Base-by-base conservation (phyloP, 1,140 invertebrate species). In the Caenorhabditis brenneri region DNA sequence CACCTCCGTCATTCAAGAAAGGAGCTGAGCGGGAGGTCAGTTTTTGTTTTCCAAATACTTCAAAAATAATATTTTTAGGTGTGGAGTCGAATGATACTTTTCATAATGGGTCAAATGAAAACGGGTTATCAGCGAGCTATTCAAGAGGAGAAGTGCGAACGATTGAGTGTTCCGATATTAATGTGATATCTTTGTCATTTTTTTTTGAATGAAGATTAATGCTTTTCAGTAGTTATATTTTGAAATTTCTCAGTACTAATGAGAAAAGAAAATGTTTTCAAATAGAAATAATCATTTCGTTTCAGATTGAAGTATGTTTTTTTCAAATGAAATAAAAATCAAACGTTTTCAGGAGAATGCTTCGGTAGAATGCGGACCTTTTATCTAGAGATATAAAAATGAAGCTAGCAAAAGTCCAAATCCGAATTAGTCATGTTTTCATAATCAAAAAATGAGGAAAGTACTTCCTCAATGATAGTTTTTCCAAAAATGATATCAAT, bases 71-170 rank as follows among this genome's bases (percentile, higher is more conserved):
- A 39, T 46, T 79, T 83, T 42, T 27, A 83, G 80, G 84, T 80
- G 46, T 85, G 84, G 84, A 84, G 81, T 36, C 29, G 60, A 22
- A 85, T 85, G 84, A 85, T 85, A n/a, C 46, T 85, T 3, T 85
- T 85, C 42, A 85, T 85, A 48, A 46, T 85, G 31, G 84, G 81
- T 42, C 84, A 85, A 31, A 85, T 85, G 84, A 85, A 85, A 79
- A 80, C 82, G 36, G 84, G 84, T 29, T 85, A 53, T 55, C 84
- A 83, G 39, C 55, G 60, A 49, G 81, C 55, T 2, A 51, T 82
- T 46, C 55, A 58, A 22, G 81, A 82, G 33, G 55, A 82, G 58
- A 82, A 82, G 58, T 42, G 60, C 46, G 81, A 82, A 74, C n/a
- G 81, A 49, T 24, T 82, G 4, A 82, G 81, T 36, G 81, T 82